Base-by-base conservation (phyloP, 2,113 vertebrate genomes). In the Cichladusa arquata region DNA sequence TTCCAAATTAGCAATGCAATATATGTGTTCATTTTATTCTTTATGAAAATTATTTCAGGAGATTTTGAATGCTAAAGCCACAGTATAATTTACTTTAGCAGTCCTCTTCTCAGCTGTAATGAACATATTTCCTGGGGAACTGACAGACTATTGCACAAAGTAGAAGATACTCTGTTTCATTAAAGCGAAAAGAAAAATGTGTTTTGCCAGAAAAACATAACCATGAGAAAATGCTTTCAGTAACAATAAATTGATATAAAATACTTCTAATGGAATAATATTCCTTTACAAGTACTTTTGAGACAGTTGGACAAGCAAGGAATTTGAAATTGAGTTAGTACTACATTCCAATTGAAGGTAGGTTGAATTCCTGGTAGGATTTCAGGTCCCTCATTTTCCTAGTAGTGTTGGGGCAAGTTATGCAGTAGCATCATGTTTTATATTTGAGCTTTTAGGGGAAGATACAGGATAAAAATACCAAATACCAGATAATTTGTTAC, bases 251-350 rank as follows among this genome's bases (percentile, higher is more conserved):
- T 26, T 42, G 10, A 36, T 86, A 58, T 54, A 4, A 60, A 83
- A 47, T 48, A 69, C 24, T 81, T 61, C 20, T 50, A 81, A 84
- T 29, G 26, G 22, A 87, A 31, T 61, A 5, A 50, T 81, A 87
- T 70, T 42, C 51, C 36, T 89, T 51, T 70, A 33, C 0, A 4
- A 50, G 18, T 45, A 83, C 29, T 44, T 92, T 65, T 23, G 95
- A 97, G 66, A 96, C 74, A 42, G 93, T 91, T 64, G 73, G 71
- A 16, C 84, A 77, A 67, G 58, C 73, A 44, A 44, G 58, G 48
- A 78, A 76, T 90, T 95, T 92, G 96, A 31, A 94, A 64, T 1
- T 95, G 96, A 31, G 88, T 97, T 91, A 96, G 85, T 73, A 96
- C 2, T 40, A 93, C 36, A 14, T 95, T 92, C 1, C 48, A 96